Conservation (phyloP, 2,888 invertebrate species). For the Taenaris catops region DNA sequence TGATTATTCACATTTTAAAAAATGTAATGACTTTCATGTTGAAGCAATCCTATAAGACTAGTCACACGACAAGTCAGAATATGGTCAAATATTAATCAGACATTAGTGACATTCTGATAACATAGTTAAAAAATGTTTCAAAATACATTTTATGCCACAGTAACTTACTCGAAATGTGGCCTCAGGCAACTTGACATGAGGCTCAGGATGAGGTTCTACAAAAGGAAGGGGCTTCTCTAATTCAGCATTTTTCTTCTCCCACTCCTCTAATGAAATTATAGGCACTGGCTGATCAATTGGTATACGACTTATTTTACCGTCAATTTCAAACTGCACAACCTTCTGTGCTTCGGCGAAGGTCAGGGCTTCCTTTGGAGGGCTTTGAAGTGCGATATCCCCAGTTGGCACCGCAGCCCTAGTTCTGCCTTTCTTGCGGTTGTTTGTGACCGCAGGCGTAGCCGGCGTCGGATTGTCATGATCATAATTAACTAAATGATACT, state of each 20-base stretch:
- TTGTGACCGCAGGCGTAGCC: conserved; percentile 80
- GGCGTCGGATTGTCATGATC: conserved; percentile 90
- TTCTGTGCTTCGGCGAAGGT: conserved; percentile 92
- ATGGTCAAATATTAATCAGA: too few species aligned
- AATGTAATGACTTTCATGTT: too few species aligned
- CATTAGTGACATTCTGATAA: too few species aligned
- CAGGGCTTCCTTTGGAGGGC: conserved; percentile 83
- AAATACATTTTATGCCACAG: too few species aligned
- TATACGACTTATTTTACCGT: conserved; percentile 86
- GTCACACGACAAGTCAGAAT: too few species aligned
- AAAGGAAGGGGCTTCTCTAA: conserved; percentile 64
- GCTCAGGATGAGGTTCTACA: conserved; percentile 60
- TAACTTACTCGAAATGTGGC: conserved; percentile 64
- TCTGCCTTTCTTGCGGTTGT: conserved; percentile 82
- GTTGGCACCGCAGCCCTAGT: conserved; percentile 80
- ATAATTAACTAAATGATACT: conserved; percentile 91
- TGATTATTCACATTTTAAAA: too few species aligned
- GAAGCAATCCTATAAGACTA: too few species aligned
- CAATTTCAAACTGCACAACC: conserved; percentile 92
- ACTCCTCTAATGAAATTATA: conserved; percentile 85
- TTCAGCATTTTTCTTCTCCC: conserved; percentile 69
- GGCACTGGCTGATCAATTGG: conserved; percentile 83
- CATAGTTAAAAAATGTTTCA: too few species aligned
- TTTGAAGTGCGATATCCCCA: conserved; percentile 71
- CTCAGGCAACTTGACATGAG: conserved; percentile 68